Evolutionary conservation across 2,113 vertebrate species (phyloP).

Genomic region (Pandion haliaetus): DNA sequence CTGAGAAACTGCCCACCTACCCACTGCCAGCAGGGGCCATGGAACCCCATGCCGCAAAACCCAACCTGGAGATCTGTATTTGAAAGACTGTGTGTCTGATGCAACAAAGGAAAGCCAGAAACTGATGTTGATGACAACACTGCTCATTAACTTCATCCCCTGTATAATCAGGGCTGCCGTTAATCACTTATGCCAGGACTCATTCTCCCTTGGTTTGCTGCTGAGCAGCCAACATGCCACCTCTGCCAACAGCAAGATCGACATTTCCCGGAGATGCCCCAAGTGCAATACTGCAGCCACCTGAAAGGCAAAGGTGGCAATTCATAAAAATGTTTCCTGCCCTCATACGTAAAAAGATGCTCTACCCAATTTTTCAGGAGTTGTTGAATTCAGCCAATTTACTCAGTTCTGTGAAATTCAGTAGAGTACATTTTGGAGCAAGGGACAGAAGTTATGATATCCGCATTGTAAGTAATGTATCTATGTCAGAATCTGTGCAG

Average conservation of each 20-base stretch:
- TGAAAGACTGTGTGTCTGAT: accelerated
- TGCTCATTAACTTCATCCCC: not conserved
- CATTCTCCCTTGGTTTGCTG: not conserved
- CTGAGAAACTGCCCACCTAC: not conserved
- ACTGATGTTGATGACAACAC: not conserved
- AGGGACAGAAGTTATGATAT: not conserved
- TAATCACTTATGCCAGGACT: not conserved
- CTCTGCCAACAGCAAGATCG: not conserved
- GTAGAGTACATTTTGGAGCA: not conserved
- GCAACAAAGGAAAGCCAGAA: not conserved
- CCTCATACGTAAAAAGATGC: not conserved
- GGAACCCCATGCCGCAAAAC: not conserved
- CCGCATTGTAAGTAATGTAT: accelerated
- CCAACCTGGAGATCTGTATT: not conserved
- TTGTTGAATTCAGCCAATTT: not conserved
- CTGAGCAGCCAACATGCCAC: not conserved
- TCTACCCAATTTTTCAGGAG: not conserved
- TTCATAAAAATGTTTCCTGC: not conserved
- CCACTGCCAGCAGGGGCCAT: accelerated
- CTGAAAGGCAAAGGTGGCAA: not conserved
- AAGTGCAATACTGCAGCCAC: not conserved
- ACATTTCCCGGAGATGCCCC: accelerated
- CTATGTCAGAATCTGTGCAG: not conserved
- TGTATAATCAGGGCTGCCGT: accelerated
- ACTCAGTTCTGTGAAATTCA: not conserved